Conservation (phyloP, 2,113 vertebrate species). For the Planiliza haematocheilus region DNA sequence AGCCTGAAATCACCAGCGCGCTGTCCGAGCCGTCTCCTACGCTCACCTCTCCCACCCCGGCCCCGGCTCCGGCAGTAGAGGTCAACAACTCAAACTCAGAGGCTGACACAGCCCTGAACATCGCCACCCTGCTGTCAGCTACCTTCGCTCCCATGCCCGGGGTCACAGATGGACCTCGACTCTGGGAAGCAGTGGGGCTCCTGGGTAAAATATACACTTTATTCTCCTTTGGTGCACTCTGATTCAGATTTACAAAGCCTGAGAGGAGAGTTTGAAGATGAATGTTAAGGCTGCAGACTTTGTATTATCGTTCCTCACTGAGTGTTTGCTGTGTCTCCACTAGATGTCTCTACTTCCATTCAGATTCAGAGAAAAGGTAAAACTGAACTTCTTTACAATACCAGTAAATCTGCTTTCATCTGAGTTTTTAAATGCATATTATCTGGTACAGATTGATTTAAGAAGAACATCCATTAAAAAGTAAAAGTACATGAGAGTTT, state of each 20-base stretch:
- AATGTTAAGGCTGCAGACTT: not conserved
- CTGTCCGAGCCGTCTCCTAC: constrained; percentile 13
- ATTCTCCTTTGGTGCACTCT: not conserved
- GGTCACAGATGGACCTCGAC: constrained; percentile 66
- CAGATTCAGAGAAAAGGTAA: constrained; percentile 80
- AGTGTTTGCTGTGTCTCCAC: constrained; percentile 40
- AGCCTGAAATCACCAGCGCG: constrained; percentile 21
- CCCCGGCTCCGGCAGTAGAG: constrained; percentile 7
- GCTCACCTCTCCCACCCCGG: not conserved
- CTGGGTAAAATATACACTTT: constrained; percentile 67
- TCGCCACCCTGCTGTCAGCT: constrained; percentile 77
- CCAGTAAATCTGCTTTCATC: not conserved
- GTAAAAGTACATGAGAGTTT: not conserved
- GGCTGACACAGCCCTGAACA: constrained; percentile 42
- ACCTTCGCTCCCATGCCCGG: constrained; percentile 83
- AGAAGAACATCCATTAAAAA: no score
- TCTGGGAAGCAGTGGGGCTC: constrained; percentile 79
- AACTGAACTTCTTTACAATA: not conserved
- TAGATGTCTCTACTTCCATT: constrained; percentile 83
- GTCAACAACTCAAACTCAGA: constrained; percentile 40
- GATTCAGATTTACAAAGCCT: not conserved
- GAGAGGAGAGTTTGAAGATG: not conserved
- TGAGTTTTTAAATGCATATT: not conserved
- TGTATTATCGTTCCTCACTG: not conserved
- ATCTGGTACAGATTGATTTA: not conserved